Evolutionary conservation across 2,797 vertebrate genomes (phyloP), one percentile per base, ranked within the genome.

Genomic region (Apodemus agrarius): DNA sequence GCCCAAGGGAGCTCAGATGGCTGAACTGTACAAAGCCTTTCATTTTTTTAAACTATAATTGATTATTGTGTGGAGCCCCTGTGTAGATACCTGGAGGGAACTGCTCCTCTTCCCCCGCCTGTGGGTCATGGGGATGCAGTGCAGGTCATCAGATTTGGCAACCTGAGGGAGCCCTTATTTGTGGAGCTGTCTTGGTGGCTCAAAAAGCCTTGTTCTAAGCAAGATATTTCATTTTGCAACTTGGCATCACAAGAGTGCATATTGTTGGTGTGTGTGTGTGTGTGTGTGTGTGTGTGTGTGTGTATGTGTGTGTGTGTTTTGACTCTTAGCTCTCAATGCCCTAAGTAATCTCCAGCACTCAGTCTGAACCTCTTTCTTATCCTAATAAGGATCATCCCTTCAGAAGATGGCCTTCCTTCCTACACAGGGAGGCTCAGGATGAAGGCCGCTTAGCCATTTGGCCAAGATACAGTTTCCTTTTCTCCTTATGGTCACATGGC

Each of bases 331-430:
- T 67, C 72, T 90, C 54, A 40, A 54, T 82, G 29, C 34, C 22
- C 0, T 17, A 24, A 29, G 21, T 54, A 67, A 2, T 87, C 40
- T 91, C 59, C 46, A 65, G 79, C 78, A 74, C 46, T 93, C 75
- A 14, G 9, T 76, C 26, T 43, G 43, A 87, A 59, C 76, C 61
- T 63, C 31, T 34, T 94, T 52, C 43, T 94, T 46, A 17, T 26
- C 31, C 29, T 80, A 65, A 26, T 43, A 89, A 69, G 78, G 79
- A 43, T 69, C 12, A 17, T 79, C 43, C 37, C 34, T 40, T 9
- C 9, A 75, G 92, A 91, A 93, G 84, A 63, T 19, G 87, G 57
- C 52, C 46, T 93, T 78, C 43, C 43, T 94, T 88, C 79, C 8
- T 49, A 1, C 52, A 14, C 21, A 90, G 46, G 2, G 43, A 83